phyloP scores from a whole-genome alignment of 2,113 vertebrate genomes.

The Benitochromis conjunctus region DNA sequence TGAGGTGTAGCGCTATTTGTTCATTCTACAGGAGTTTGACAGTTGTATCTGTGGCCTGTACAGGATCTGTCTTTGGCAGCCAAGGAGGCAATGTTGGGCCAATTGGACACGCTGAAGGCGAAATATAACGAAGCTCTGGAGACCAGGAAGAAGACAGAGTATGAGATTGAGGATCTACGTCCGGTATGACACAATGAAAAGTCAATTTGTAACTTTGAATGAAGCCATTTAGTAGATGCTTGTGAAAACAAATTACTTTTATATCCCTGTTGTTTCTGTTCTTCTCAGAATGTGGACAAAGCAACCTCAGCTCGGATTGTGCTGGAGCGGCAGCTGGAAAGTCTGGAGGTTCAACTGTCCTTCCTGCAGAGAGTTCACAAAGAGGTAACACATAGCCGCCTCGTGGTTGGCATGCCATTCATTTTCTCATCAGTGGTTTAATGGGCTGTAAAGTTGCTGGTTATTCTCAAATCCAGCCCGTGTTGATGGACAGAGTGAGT shows the following conservation, averaged over 20 bases:
- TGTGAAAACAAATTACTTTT: neutral
- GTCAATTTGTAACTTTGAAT: neutral
- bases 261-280: neutral
- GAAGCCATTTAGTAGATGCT: neutral
- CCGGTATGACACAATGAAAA: slow-evolving; percentile 52
- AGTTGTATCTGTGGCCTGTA: neutral
- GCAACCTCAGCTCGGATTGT: slow-evolving; percentile 60
- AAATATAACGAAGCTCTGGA: slow-evolving; percentile 69
- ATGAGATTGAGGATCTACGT: slow-evolving; percentile 70
- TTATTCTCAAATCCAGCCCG: neutral
- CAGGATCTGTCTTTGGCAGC: slow-evolving; percentile 70
- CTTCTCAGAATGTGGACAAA: slow-evolving; percentile 62
- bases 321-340: slow-evolving; percentile 69
- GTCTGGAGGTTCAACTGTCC: slow-evolving; percentile 66
- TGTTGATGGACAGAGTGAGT: neutral
- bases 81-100: slow-evolving; percentile 59
- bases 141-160: slow-evolving; percentile 69
- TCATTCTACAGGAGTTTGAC: neutral
- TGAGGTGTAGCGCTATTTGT: neutral
- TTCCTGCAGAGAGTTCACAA: slow-evolving; percentile 75
- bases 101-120: slow-evolving; percentile 65
- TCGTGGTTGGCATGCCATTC: neutral
- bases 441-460: neutral
- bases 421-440: slow-evolving; percentile 2
- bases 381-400: slow-evolving; percentile 59